A percentile compares a stretch with the other conserved stretches of the same genome.
These are phyloP conservation scores for Acanthoscelides obtectus DNA, from an alignment of 2,888 invertebrate genomes.

Conservation along the genomic window DNA sequence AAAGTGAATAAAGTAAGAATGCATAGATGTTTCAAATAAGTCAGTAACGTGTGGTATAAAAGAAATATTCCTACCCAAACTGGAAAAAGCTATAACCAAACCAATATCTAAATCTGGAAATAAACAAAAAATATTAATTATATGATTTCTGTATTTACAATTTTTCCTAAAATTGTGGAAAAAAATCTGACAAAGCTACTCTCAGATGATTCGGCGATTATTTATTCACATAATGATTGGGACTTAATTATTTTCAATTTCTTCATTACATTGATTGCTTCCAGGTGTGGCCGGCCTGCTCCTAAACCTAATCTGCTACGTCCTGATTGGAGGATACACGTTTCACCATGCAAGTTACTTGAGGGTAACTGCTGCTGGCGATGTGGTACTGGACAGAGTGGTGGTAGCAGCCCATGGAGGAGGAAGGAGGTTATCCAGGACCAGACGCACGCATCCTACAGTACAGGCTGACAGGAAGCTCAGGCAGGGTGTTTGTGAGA, in stretches of 20 bases:
- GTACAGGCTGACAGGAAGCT: constrained; percentile 38
- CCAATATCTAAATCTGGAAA: no score
- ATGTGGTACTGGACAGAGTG: constrained; percentile 58
- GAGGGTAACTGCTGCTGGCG: constrained; percentile 58
- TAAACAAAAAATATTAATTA: no score
- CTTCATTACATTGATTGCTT: constrained; percentile 5
- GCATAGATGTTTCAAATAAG: no score
- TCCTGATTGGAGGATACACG: constrained; percentile 77
- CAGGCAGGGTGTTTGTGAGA: constrained; percentile 57
- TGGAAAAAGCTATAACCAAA: no score
- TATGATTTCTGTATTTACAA: no score
- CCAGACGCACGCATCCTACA: constrained; percentile 29
- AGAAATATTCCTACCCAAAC: no score
- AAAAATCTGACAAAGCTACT: no score
- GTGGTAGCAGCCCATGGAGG: constrained; percentile 45
- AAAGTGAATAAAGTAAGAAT: no score
- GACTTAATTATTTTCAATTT: constrained; percentile 3
- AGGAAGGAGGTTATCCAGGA: constrained; percentile 48
- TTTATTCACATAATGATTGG: not conserved
- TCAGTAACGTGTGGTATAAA: no score
- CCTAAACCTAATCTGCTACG: constrained; percentile 72
- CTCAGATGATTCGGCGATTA: no score
- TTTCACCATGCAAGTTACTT: constrained; percentile 68
- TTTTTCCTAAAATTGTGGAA: no score
- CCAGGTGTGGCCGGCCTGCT: constrained; percentile 60